A percentile compares a stretch with the other conserved stretches of the same genome.
Evolutionary conservation across 2,888 invertebrate genomes (phyloP).

Genomic region (Spilarctia lutea): DNA sequence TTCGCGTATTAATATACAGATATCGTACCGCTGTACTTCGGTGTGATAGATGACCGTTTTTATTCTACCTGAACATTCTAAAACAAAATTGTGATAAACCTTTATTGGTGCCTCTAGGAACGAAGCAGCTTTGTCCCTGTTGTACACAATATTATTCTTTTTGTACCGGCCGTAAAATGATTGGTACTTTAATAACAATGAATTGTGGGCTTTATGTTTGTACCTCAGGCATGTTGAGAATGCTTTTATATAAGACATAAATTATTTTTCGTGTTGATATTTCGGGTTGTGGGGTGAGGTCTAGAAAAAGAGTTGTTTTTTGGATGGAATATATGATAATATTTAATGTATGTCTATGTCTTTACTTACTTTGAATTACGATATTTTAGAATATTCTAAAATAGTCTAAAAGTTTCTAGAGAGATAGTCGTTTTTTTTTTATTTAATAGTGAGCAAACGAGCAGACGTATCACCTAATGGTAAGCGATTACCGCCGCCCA

Average conservation of each 20-base stretch:
- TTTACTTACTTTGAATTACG: background rate
- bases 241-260: constrained; percentile 14
- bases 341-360: background rate
- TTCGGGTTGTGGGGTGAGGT: background rate
- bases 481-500: no score
- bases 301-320: background rate
- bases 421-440: no score
- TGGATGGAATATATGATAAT: background rate
- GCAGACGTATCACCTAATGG: no score
- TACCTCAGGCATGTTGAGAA: constrained; percentile 9
- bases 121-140: constrained; percentile 55
- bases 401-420: no score
- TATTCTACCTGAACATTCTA: constrained; percentile 68
- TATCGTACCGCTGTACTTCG: constrained; percentile 32
- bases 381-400: background rate
- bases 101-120: constrained; percentile 69
- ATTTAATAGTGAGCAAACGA: no score
- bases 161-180: constrained; percentile 44
- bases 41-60: constrained; percentile 56
- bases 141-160: constrained; percentile 60
- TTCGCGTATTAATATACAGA: background rate
- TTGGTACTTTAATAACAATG: constrained; percentile 35
- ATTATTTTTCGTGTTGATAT: background rate
- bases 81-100: constrained; percentile 76
- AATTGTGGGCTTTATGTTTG: constrained; percentile 14